These are phyloP conservation scores for Falco punctatus DNA, from an alignment of 2,113 vertebrate species.

Conservation along the genomic window DNA sequence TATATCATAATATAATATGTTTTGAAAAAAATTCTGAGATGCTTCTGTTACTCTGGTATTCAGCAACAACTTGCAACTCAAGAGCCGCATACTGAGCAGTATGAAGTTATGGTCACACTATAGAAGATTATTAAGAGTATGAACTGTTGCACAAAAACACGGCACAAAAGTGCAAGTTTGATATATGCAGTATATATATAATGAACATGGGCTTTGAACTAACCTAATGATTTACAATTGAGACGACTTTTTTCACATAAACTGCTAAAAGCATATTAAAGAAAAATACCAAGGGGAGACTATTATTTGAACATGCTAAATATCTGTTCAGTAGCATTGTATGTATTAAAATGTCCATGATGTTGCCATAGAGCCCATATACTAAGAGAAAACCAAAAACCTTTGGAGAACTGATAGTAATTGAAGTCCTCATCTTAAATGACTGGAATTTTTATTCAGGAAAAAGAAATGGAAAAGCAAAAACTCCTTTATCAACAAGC, in stretches of 20 bases:
- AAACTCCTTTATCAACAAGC: slow-evolving; percentile 97
- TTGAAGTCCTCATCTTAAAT: slow-evolving; percentile 62
- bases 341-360: slow-evolving; percentile 71
- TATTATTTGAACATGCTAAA: slow-evolving; percentile 60
- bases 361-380: slow-evolving; percentile 83
- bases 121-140: slow-evolving; percentile 57
- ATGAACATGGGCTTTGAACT: slow-evolving; percentile 55
- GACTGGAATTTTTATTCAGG: slow-evolving; percentile 83
- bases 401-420: slow-evolving; percentile 24
- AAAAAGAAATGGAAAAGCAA: slow-evolving; percentile 99
- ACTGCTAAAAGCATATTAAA: slow-evolving; percentile 62
- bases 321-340: slow-evolving; percentile 49
- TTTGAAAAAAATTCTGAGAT: slow-evolving; percentile 56
- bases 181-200: slow-evolving; percentile 40
- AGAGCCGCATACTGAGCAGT: slow-evolving; percentile 75
- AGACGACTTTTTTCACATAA: slow-evolving; percentile 58
- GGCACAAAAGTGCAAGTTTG: slow-evolving; percentile 64
- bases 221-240: slow-evolving; percentile 61
- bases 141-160: slow-evolving; percentile 59
- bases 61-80: slow-evolving; percentile 67
- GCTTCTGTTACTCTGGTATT: slow-evolving; percentile 62
- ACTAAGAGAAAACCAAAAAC: slow-evolving; percentile 62
- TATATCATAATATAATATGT: slow-evolving; percentile 31
- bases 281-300: slow-evolving; percentile 63
- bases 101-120: slow-evolving; percentile 72